Conservation (phyloP, 2,113 vertebrate genomes). For the Larimichthys crocea region DNA sequence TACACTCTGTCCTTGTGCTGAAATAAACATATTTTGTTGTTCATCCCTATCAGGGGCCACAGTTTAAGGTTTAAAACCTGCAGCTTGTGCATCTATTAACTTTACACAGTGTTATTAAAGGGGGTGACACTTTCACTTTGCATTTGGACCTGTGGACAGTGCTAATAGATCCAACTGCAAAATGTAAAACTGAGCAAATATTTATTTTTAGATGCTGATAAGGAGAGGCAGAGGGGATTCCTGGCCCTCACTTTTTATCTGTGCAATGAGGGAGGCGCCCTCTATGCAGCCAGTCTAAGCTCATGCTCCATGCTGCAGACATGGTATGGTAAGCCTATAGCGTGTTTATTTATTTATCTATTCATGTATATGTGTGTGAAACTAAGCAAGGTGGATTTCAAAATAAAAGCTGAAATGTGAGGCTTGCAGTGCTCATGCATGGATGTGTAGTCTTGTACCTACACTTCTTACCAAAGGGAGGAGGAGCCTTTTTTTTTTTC, state of each 20-base stretch:
- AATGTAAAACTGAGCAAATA: conserved; percentile 34
- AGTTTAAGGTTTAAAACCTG: neutral
- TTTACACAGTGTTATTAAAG: neutral
- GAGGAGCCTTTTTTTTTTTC: conserved; percentile 39
- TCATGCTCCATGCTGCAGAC: conserved; percentile 14
- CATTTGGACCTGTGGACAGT: conserved; percentile 3
- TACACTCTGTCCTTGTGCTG: neutral
- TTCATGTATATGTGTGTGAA: conserved; percentile 17
- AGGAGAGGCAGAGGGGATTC: conserved; percentile 31
- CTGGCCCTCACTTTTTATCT: conserved; percentile 17
- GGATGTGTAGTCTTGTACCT: conserved; percentile 69
- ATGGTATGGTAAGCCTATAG: conserved; percentile 2
- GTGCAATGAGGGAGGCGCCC: conserved; percentile 20
- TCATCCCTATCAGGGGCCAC: neutral
- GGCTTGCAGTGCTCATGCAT: conserved; percentile 50
- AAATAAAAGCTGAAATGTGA: conserved; percentile 42
- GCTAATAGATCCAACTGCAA: neutral
- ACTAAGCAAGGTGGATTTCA: conserved; percentile 20
- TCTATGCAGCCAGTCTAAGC: conserved; percentile 25
- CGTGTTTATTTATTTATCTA: neutral
- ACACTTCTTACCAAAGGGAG: conserved; percentile 59
- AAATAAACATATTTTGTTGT: neutral
- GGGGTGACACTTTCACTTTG: neutral
- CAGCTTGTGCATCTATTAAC: neutral
- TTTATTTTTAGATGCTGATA: conserved; percentile 42